A percentile compares a stretch with the other conserved stretches of the same genome.
phyloP scores from a whole-genome alignment of 2,113 vertebrate genomes.

The Hipposideros armiger region DNA sequence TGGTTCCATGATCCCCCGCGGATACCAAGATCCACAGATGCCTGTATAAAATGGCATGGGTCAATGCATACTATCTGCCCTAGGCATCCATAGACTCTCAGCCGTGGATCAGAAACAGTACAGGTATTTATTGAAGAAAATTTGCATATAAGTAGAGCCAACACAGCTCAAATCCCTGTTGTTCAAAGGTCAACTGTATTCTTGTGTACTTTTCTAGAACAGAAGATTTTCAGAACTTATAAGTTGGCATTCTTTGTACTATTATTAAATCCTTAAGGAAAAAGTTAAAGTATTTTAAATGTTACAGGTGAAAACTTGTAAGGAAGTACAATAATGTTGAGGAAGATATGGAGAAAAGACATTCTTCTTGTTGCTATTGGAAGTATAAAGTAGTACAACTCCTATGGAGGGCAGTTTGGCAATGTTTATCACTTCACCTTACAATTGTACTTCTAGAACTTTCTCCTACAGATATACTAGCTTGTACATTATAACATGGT shows the following conservation, averaged over 20 bases:
- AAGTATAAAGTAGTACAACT: neutral
- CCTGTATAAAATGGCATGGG: neutral
- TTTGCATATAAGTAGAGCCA: neutral
- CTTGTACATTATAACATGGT: neutral
- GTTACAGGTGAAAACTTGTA: neutral
- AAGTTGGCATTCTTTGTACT: neutral
- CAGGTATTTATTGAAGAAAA: neutral
- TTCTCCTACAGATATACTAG: neutral
- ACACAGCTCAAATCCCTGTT: neutral
- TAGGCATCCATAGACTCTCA: neutral
- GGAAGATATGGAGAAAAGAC: neutral
- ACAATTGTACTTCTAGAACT: neutral
- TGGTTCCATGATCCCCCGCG: neutral
- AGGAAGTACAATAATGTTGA: neutral
- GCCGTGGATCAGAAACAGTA: neutral
- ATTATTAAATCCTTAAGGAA: neutral
- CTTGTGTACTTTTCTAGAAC: constrained; percentile 1
- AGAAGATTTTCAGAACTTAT: neutral
- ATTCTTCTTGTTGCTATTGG: neutral
- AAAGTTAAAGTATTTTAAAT: constrained; percentile 42
- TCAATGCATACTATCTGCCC: neutral
- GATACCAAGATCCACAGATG: neutral
- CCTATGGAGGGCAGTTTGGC: neutral
- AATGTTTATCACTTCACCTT: neutral
- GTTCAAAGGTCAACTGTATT: neutral